phyloP scores from a whole-genome alignment of 1,140 invertebrate genomes.

The Linepithema humile region DNA sequence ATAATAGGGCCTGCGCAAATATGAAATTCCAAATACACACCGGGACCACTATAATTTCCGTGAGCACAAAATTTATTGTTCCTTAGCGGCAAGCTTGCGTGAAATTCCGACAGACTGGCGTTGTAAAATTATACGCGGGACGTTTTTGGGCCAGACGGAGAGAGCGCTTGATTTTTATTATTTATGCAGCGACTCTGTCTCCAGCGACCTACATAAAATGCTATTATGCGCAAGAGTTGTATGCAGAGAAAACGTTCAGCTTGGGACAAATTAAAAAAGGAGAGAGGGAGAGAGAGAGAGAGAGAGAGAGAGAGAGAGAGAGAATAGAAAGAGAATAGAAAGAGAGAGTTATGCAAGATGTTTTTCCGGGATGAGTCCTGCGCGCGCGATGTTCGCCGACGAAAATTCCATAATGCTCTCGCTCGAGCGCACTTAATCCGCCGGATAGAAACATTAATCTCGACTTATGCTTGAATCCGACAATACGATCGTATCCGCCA shows the following conservation, averaged over 20 bases:
- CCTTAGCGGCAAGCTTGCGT: slow-evolving; percentile 23
- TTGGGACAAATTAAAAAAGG: slow-evolving; percentile 4
- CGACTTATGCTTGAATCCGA: slow-evolving; percentile 15
- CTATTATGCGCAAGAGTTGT: slow-evolving; percentile 19
- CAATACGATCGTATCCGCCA: not conserved
- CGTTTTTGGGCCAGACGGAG: slow-evolving; percentile 6
- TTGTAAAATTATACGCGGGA: slow-evolving; percentile 43
- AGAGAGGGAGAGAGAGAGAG: too few relatives aligned
- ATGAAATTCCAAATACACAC: not conserved
- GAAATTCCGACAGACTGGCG: slow-evolving; percentile 23
- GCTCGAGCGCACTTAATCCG: slow-evolving; percentile 16
- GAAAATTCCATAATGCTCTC: slow-evolving; percentile 20
- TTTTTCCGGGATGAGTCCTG: slow-evolving; percentile 27
- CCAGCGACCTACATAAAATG: slow-evolving; percentile 40
- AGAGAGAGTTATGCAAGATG: slow-evolving; percentile 24
- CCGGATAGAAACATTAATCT: slow-evolving; percentile 37
- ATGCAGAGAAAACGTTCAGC: slow-evolving; percentile 35
- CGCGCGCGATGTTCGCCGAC: slow-evolving; percentile 42
- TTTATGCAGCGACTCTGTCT: slow-evolving; percentile 20
- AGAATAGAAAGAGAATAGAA: not conserved
- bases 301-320: not conserved
- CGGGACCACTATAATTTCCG: not conserved
- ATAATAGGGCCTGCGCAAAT: not conserved
- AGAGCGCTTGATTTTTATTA: slow-evolving; percentile 31
- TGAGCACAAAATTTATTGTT: slow-evolving; percentile 32